Percentiles rank a stretch among this genome's conserved stretches.
These are phyloP conservation scores for Mylabris phalerata DNA, from an alignment of 1,140 invertebrate genomes.

Conservation along the genomic window DNA sequence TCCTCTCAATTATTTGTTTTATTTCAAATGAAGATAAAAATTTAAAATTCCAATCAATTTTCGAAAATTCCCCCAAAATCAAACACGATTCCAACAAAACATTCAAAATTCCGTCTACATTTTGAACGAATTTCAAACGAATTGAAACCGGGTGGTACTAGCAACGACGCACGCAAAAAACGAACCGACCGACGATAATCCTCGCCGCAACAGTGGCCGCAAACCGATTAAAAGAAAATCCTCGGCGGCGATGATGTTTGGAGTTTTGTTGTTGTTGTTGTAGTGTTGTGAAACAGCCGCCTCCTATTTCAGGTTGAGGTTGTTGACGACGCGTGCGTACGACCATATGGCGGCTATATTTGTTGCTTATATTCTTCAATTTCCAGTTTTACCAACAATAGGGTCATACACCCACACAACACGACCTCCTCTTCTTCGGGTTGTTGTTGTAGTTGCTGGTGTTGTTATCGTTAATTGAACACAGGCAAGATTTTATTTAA, in stretches of 20 bases:
- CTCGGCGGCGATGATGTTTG: too few relatives aligned
- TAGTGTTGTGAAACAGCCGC: conserved; percentile 7
- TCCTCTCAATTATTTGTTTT: too few relatives aligned
- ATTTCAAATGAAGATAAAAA: not conserved
- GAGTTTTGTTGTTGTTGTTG: too few relatives aligned
- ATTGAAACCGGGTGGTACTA: not conserved
- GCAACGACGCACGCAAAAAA: too few relatives aligned
- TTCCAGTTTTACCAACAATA: conserved; percentile 7
- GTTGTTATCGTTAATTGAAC: too few relatives aligned
- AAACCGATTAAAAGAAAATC: conserved; percentile 6
- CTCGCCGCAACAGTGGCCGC: conserved; percentile 5
- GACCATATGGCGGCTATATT: not conserved
- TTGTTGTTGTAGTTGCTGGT: too few relatives aligned
- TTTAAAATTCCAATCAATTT: too few relatives aligned
- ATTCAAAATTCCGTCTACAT: conserved; percentile 5
- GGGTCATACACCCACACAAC: conserved; percentile 23
- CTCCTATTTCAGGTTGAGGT: conserved; percentile 1
- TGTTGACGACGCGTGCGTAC: conserved; percentile 5
- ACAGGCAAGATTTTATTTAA: too few relatives aligned
- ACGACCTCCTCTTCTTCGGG: too few relatives aligned
- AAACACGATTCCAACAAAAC: too few relatives aligned
- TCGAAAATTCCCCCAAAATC: too few relatives aligned
- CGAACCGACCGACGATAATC: not conserved
- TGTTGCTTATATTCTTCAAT: too few relatives aligned
- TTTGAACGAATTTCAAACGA: conserved; percentile 3